Evolutionary conservation across 2,797 vertebrate species (phyloP).

Genomic region (Orientallactaga sibirica): DNA sequence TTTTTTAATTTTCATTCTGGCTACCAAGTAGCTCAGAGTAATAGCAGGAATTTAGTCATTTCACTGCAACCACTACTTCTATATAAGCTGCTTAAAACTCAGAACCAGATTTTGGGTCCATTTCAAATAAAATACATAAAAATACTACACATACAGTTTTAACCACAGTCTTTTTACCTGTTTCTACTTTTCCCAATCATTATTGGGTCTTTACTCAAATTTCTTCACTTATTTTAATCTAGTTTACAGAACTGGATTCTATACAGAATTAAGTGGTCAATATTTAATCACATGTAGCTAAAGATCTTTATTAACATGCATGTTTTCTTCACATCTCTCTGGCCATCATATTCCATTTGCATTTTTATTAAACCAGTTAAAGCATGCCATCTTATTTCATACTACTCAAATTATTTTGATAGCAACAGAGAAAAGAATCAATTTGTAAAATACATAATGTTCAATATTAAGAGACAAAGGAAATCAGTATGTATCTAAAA

Average conservation of each 20-base stretch:
- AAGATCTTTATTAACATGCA: not conserved
- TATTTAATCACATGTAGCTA: not conserved
- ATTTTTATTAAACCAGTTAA: constrained; percentile 30
- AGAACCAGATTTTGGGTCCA: not conserved
- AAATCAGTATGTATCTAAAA: not conserved
- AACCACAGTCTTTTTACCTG: not conserved
- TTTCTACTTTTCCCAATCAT: not conserved
- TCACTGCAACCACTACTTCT: not conserved
- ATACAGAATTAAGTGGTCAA: not conserved
- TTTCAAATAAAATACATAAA: not conserved
- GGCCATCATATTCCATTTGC: not conserved
- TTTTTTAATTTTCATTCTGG: not conserved
- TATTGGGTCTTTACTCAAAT: not conserved
- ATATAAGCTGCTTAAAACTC: not conserved
- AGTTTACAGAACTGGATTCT: not conserved
- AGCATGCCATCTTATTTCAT: not conserved
- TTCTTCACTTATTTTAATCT: not conserved
- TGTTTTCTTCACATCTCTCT: not conserved
- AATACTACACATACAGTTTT: not conserved
- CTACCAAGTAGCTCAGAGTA: not conserved
- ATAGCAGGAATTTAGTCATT: not conserved
- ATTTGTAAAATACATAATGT: not conserved
- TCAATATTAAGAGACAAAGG: not conserved
- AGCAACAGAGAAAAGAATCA: not conserved
- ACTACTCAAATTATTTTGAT: not conserved